These are phyloP conservation scores for Zosterops pallidus DNA, from an alignment of 2,113 vertebrate species.

Conservation along the genomic window DNA sequence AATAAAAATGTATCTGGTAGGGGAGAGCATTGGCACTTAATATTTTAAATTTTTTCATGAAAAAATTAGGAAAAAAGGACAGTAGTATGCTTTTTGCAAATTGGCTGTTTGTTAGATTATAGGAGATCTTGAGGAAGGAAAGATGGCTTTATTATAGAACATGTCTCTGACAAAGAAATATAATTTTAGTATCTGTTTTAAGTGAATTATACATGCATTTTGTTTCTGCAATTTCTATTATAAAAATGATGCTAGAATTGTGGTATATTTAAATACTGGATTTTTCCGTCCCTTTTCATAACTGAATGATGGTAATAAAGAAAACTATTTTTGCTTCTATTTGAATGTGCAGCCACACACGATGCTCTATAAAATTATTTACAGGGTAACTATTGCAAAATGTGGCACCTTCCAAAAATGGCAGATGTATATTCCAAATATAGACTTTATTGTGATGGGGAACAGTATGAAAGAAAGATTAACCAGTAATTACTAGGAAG, in stretches of 20 bases:
- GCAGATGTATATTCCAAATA: slow-evolving; percentile 11
- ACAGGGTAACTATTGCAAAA: not conserved
- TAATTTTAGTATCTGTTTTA: not conserved
- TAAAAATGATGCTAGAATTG: not conserved
- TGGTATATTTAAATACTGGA: not conserved
- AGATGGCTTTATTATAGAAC: not conserved
- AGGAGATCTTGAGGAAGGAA: not conserved
- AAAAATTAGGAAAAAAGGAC: not conserved
- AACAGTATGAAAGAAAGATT: not conserved
- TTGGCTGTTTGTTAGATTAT: not conserved
- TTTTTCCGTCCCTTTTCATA: not conserved
- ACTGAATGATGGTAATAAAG: not conserved
- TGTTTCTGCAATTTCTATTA: not conserved
- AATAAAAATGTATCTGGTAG: not conserved
- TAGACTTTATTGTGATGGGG: not conserved
- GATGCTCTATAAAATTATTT: not conserved
- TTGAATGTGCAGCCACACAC: not conserved
- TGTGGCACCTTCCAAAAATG: slow-evolving; percentile 9
- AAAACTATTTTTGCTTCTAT: not conserved
- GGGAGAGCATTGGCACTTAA: not conserved
- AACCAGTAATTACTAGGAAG: not conserved
- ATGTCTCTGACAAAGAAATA: not conserved
- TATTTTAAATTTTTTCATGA: not conserved
- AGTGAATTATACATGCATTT: not conserved
- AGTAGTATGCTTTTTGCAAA: not conserved